Conservation (phyloP, 2,888 invertebrate genomes). For the Prosapia bicincta region DNA sequence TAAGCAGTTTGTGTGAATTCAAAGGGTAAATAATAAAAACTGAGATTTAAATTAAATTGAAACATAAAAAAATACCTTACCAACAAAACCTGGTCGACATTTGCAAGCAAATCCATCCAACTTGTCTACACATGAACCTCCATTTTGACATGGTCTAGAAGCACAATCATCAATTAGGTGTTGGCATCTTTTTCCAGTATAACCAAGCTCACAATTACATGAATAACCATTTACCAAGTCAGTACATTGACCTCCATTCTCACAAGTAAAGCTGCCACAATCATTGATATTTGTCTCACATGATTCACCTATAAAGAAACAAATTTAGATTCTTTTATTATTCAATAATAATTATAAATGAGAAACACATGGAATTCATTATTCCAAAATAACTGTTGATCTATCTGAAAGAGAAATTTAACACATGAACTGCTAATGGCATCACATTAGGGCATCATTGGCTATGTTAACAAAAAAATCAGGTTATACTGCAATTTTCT, state of each 20-base stretch:
- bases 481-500: no score
- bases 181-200: constrained; percentile 89
- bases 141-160: constrained; percentile 87
- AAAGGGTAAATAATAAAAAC: neutral
- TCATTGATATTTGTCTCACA: constrained; percentile 93
- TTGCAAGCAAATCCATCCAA: constrained; percentile 88
- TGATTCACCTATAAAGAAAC: constrained; percentile 58
- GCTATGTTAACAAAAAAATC: no score
- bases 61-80: constrained; percentile 37
- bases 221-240: constrained; percentile 80
- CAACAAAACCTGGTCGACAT: constrained; percentile 89
- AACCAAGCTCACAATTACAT: constrained; percentile 92
- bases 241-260: constrained; percentile 88
- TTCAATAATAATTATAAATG: no score
- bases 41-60: constrained; percentile 11
- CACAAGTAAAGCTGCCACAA: constrained; percentile 83
- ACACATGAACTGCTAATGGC: no score
- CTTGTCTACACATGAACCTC: constrained; percentile 82
- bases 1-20: no score
- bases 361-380: no score
- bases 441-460: no score
- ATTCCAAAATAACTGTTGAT: no score
- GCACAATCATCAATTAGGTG: constrained; percentile 91
- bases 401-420: no score
- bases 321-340: no score